Evolutionary conservation across 2,888 invertebrate genomes (phyloP), one percentile per base, ranked within the genome.

Genomic region (Acronicta psi): DNA sequence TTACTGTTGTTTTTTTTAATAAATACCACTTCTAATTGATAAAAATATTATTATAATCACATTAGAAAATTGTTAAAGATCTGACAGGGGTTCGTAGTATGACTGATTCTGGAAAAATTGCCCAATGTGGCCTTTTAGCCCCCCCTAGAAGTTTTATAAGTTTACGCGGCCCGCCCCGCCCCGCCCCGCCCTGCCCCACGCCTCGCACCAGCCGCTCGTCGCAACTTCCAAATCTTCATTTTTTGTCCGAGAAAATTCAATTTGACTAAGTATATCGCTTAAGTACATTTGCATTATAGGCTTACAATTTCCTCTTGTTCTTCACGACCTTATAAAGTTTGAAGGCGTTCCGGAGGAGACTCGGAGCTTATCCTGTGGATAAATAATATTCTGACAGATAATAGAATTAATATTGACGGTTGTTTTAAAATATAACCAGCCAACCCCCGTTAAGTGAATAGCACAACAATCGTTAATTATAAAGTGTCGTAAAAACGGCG

Each of bases 241-340:
- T 79, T 79, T 70, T 70, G 59, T 69, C 61, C 60, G 58, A 54
- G 47, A 58, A 81, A 81, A 85, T 76, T 81, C 80, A 80, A 84
- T 85, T 84, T 79, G 70, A 72, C 80, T 79, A 82, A 84, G 82
- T 81, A 81, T 70, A 75, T 70, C 77, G 73, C 75, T 81, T 83
- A 82, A 79, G 79, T 79, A 81, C 76, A 78, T 83, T 81, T 76
- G 79, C 67, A 82, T 85, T 86, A 82, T 67, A 70, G 75, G 77
- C 81, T 86, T 83, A 83, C 78, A 72, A 79, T 79, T 77, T 75
- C 62, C 56, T 73, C 73, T 82, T 79, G 73, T 81, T 79, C 75
- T 83, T 83, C 81, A 81, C 78, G 79, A 75, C 59, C 70, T 69
- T 67, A 69, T 77, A 81, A 80, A 81, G 70, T 79, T 77, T 71